phyloP scores from a whole-genome alignment of 2,888 invertebrate genomes.

The Nymphalis c-album region DNA sequence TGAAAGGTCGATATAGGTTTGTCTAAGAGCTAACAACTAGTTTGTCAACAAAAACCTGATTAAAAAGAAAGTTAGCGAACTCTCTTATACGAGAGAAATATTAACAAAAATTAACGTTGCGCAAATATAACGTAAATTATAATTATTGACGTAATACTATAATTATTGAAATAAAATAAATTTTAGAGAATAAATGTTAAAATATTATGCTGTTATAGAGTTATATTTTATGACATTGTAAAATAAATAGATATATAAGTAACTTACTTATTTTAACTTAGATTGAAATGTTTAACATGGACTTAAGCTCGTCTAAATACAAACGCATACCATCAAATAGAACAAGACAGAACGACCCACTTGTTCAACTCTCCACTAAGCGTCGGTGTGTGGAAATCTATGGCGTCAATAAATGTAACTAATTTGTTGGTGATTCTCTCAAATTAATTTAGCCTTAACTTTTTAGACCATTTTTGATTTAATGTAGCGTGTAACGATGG shows the following conservation, averaged over 20 bases:
- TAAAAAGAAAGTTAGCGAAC: slow-evolving; percentile 23
- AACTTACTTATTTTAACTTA: too few relatives aligned
- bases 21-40: slow-evolving; percentile 17
- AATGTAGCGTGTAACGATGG: too few relatives aligned
- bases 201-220: too few relatives aligned
- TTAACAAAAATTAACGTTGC: background rate
- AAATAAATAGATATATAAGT: too few relatives aligned
- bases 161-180: too few relatives aligned
- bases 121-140: background rate
- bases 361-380: slow-evolving; percentile 52
- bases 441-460: too few relatives aligned
- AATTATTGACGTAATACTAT: too few relatives aligned
- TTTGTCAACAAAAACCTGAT: slow-evolving; percentile 28
- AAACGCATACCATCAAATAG: slow-evolving; percentile 34
- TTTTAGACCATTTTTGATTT: too few relatives aligned
- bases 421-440: too few relatives aligned
- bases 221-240: too few relatives aligned
- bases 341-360: slow-evolving; percentile 47
- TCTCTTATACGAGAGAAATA: background rate
- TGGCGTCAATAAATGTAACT: background rate
- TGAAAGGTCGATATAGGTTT: slow-evolving; percentile 14
- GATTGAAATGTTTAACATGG: background rate
- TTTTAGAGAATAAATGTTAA: too few relatives aligned
- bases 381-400: slow-evolving; percentile 42
- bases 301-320: slow-evolving; percentile 10